Evolutionary conservation across 2,888 invertebrate genomes (phyloP).

Genomic region (Sturmia bella): DNA sequence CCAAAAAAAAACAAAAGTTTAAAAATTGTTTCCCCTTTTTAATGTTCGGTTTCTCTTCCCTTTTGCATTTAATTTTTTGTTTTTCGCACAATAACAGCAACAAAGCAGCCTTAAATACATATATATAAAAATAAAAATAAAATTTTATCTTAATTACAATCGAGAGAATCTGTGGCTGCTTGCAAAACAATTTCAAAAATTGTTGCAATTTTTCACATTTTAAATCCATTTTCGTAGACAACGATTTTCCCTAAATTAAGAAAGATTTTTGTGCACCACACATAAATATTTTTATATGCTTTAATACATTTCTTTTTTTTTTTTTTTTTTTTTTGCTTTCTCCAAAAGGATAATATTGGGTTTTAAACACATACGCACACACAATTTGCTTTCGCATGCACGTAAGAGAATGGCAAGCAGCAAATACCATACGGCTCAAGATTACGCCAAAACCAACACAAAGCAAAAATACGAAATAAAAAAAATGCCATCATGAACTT

Average conservation of each 20-base stretch:
- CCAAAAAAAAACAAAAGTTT: slow-evolving; percentile 33
- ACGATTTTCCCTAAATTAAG: slow-evolving; percentile 33
- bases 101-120: slow-evolving; percentile 11
- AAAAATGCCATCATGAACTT: slow-evolving; percentile 45
- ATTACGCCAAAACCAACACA: slow-evolving; percentile 28
- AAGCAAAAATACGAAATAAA: slow-evolving; percentile 8
- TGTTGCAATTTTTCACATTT: slow-evolving; percentile 42
- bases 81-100: slow-evolving; percentile 13
- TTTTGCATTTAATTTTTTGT: neutral
- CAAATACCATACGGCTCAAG: slow-evolving; percentile 18
- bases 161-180: slow-evolving; percentile 32
- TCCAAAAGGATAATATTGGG: slow-evolving; percentile 49
- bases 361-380: slow-evolving; percentile 14
- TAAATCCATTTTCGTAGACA: slow-evolving; percentile 37
- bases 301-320: neutral
- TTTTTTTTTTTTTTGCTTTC: neutral
- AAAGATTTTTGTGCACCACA: slow-evolving; percentile 11
- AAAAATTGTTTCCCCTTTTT: slow-evolving; percentile 17
- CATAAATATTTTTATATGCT: slow-evolving; percentile 30
- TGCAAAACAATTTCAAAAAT: slow-evolving; percentile 43
- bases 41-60: neutral
- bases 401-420: neutral
- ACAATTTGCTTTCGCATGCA: neutral
- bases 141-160: slow-evolving; percentile 55
- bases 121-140: slow-evolving; percentile 21